Evolutionary conservation across 1,140 invertebrate species (phyloP), one percentile per base, ranked within the genome.

Genomic region (Aphelinus certus): DNA sequence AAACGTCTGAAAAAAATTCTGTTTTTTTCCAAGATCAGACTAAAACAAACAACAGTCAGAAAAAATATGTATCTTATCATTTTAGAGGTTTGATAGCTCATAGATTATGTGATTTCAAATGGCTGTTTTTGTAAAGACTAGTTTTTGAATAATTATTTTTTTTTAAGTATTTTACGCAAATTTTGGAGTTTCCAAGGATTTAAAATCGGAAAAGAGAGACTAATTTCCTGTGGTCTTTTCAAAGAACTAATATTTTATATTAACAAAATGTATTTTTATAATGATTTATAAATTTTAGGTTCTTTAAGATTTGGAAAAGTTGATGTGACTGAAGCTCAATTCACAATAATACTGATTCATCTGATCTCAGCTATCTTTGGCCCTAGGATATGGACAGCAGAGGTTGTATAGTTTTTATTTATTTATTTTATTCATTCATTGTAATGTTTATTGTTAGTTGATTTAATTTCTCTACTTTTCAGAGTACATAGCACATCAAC

Each of bases 291-390:
- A 9, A 57, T 70, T 68, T 56, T 63, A 89, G 95, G 95, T 62
- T 93, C 95, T 45, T 89, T 99, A 71, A 92, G 93, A 77, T 99
- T 99, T 90, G 96, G 97, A 62, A 93, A 92, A 89, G 90, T 99
- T 81, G 98, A 99, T 91, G 98, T 99, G 1, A 99, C 98, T 0
- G 98, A 99, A 90, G 97, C 97, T 7, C 98, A 99, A 88, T 94
- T 96, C 85, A 93, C 92, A 3, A 96, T 99, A 70, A 99, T 99
- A 73, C 82, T 85, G 60, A 95, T 99, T 78, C 95, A 98, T 83
- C 79, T 98, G 43, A 88, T 97, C 63, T 96, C 97, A 51, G 94
- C 95, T 5, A 87, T 94, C 48, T 95, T 98, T 84, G 97, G 98
- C 5, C 90, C 95, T 45, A 88, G 88, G 75, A 89, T 98, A 77